Conservation (phyloP, 92 coral and sea anemone species). For the Umimayanthus chanpuru region DNA sequence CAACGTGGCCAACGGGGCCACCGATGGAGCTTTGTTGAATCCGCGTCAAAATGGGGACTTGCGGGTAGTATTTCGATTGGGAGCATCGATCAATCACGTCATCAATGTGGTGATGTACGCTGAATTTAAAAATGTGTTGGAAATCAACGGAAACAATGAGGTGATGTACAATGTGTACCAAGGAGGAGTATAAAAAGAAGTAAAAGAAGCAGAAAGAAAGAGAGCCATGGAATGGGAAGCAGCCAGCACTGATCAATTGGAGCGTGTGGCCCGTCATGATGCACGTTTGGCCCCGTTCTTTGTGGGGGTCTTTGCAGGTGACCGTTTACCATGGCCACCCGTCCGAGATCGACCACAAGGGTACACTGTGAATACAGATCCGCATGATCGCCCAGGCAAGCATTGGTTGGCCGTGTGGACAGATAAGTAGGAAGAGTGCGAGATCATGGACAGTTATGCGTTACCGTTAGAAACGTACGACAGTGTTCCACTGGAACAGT, state of each 20-base stretch:
- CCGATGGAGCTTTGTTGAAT: neutral
- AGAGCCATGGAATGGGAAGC: no score
- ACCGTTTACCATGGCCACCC: neutral
- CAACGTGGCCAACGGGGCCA: constrained; percentile 23
- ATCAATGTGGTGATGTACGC: constrained; percentile 14
- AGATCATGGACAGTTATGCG: neutral
- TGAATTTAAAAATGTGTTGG: constrained; percentile 22
- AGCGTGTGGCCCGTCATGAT: neutral
- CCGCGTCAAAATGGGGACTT: neutral
- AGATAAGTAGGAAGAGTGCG: neutral
- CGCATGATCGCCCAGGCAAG: neutral
- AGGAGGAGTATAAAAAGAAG: no score
- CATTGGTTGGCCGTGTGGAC: neutral
- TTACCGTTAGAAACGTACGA: neutral
- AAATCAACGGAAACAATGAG: neutral
- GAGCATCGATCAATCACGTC: constrained; percentile 15
- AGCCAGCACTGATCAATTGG: neutral
- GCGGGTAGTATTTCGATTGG: neutral
- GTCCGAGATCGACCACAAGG: neutral
- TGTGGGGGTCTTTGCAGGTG: no score
- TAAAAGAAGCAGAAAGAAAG: no score
- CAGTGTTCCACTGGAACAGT: neutral
- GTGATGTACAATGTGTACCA: constrained; percentile 17
- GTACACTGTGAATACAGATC: neutral
- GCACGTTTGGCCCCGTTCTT: neutral